Conservation (phyloP, 2,888 invertebrate species). For the Hesperia comma region DNA sequence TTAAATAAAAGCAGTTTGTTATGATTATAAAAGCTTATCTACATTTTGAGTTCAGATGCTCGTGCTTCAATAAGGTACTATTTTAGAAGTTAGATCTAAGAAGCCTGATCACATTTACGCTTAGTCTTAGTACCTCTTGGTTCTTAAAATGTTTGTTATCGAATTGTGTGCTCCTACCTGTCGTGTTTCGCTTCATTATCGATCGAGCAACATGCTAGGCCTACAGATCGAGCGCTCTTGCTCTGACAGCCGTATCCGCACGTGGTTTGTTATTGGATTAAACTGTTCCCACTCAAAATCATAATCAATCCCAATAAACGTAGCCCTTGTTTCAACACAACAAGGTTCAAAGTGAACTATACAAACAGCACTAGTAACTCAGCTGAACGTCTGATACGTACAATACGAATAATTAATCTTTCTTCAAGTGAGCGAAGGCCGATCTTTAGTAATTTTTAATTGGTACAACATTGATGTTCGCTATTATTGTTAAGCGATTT, state of each 20-base stretch:
- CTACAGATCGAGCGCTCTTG: constrained; percentile 39
- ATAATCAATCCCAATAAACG: constrained; percentile 45
- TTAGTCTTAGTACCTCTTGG: no score
- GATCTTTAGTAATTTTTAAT: constrained; percentile 63
- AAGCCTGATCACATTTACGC: no score
- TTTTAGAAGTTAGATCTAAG: no score
- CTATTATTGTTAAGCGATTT: constrained; percentile 18
- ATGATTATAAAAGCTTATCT: no score
- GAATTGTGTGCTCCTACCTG: no score
- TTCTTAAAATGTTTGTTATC: no score
- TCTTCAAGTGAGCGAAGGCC: constrained; percentile 60
- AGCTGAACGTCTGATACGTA: constrained; percentile 49
- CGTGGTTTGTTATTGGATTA: constrained; percentile 56
- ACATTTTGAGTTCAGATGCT: no score
- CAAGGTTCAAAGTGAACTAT: constrained; percentile 26
- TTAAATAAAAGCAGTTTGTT: no score
- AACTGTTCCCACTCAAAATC: constrained; percentile 38
- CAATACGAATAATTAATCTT: constrained; percentile 72
- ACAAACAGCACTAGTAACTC: background rate
- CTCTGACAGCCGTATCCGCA: constrained; percentile 53
- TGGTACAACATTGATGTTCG: constrained; percentile 51
- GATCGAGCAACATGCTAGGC: constrained; percentile 6
- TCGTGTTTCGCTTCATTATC: background rate
- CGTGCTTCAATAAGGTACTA: no score
- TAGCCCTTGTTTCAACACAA: constrained; percentile 8